These are phyloP conservation scores for Apus apus DNA, from an alignment of 2,113 vertebrate species.

Conservation along the genomic window DNA sequence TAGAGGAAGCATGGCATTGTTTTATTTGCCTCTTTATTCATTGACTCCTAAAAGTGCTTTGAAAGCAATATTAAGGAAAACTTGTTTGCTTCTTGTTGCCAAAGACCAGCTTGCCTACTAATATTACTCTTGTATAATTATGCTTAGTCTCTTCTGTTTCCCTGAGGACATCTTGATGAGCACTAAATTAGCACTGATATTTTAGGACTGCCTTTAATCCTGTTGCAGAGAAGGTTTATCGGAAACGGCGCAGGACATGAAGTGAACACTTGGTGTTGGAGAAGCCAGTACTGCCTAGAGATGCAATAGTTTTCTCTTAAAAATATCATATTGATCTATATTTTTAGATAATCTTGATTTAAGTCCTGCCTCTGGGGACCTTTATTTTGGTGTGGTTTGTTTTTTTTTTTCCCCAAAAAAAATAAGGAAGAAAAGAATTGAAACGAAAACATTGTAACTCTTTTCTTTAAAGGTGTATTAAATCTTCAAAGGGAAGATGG, in stretches of 20 bases:
- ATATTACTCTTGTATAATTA: slow-evolving; percentile 20
- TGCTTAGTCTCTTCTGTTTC: slow-evolving; percentile 54
- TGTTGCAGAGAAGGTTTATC: slow-evolving; percentile 46
- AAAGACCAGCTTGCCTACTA: neutral
- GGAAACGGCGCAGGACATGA: neutral
- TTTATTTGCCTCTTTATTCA: neutral
- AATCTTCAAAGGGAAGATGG: neutral
- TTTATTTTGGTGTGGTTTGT: neutral
- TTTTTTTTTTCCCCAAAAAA: neutral
- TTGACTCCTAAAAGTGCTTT: neutral
- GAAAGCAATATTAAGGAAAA: neutral
- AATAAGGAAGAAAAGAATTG: neutral
- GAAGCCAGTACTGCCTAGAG: neutral
- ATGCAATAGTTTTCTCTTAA: neutral
- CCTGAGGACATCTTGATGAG: slow-evolving; percentile 48
- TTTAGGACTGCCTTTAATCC: slow-evolving; percentile 64
- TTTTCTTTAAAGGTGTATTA: neutral
- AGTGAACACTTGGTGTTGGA: neutral
- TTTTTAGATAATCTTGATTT: neutral
- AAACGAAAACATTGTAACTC: neutral
- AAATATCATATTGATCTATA: neutral
- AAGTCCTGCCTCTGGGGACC: neutral
- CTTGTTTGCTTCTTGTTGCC: neutral
- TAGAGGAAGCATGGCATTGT: neutral
- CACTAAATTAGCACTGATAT: slow-evolving; percentile 58